These are phyloP conservation scores for Charina bottae DNA, from an alignment of 2,113 vertebrate species.

Conservation along the genomic window DNA sequence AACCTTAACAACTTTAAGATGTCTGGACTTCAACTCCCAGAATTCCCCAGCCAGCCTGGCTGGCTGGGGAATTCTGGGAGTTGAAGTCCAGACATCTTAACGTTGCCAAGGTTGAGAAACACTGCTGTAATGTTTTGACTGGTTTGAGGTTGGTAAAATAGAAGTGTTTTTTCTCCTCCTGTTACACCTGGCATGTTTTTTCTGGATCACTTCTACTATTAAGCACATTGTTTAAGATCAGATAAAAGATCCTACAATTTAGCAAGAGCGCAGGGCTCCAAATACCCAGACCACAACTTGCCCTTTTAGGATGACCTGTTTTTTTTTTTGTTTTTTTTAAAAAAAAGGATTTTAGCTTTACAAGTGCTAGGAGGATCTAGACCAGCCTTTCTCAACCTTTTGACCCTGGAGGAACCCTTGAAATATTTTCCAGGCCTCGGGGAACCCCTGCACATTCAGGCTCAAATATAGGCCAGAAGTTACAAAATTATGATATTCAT, in stretches of 20 bases:
- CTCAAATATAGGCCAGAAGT: too few species aligned
- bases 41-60: too few species aligned
- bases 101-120: too few species aligned
- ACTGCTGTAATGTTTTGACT: not conserved
- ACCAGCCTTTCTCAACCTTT: too few species aligned
- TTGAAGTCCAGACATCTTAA: too few species aligned
- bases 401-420: too few species aligned
- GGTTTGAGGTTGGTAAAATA: not conserved
- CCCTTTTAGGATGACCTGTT: not conserved
- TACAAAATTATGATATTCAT: too few species aligned
- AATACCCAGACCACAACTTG: not conserved
- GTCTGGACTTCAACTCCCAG: too few species aligned
- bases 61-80: too few species aligned
- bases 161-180: not conserved
- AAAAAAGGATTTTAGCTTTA: not conserved
- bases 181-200: not conserved
- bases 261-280: not conserved
- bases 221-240: not conserved
- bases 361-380: not conserved
- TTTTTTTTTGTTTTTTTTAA: not conserved
- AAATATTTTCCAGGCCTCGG: too few species aligned
- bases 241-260: not conserved
- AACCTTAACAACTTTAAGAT: too few species aligned
- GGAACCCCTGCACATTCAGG: too few species aligned
- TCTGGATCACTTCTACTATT: not conserved